Evolutionary conservation across 2,113 vertebrate genomes (phyloP), one percentile per base, ranked within the genome.

Genomic region (Pomatorhinus ruficollis): DNA sequence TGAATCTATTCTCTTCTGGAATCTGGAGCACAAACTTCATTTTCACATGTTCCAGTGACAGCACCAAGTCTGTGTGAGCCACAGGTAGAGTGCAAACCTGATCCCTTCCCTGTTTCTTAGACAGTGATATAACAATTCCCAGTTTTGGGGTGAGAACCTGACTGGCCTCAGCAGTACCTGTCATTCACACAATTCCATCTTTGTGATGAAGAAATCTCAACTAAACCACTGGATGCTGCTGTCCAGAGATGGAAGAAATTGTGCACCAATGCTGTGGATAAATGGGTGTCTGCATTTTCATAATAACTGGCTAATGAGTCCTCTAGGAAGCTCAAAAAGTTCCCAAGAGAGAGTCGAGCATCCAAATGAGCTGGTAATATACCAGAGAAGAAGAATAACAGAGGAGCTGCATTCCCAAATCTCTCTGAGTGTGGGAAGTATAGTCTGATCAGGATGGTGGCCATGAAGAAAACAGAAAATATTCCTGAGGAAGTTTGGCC

Each of bases 141-240:
- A 86, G 22, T 42, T 98, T 60, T 97, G 96, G 3, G 98, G 96
- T 2, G 98, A 98, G 84, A 99, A 98, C 83, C 87, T 99, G 6
- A 99, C 98, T 3, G 98, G 98, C 40, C 89, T 98, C 93, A 99
- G 98, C 95, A 98, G 99, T 6, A 98, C 97, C 31, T 98, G 98
- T 3, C 97, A 98, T n/a, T 98, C 98, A 6, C 98, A 99, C 97
- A 99, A 99, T 0, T 98, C 98, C 44, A 98, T 99, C 79, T 99
- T 99, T 83, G 97, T 99, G 99, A 99, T 2, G 82, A 97, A 1
- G 95, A 94, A 35, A 97, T 98, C 9, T 98, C 99, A 2, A 16
- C 37, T 1, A 97, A 98, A 91, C 97, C 98, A 0, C 87, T 99
- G 39, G 98, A 99, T 92, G 98, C 98, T 3, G 98, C 99, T 0